phyloP scores from a whole-genome alignment of 2,888 invertebrate species.

The Drosophila mimica region DNA sequence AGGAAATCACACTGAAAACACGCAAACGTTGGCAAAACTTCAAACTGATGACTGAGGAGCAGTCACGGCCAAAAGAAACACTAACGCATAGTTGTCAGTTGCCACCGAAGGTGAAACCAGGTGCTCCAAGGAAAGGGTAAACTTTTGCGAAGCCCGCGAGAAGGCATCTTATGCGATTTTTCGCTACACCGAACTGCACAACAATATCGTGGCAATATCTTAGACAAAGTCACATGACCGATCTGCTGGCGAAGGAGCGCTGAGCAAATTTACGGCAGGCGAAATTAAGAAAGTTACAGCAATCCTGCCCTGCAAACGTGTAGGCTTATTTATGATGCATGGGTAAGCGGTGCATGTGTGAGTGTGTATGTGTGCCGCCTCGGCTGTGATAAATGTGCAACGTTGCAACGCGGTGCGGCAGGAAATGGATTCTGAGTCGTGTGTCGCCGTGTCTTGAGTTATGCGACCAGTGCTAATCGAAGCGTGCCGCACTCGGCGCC shows the following conservation, averaged over 20 bases:
- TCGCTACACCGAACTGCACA: conserved; percentile 61
- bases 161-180: conserved; percentile 70
- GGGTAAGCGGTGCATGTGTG: conserved; percentile 38
- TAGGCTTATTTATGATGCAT: conserved; percentile 68
- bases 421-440: conserved; percentile 62
- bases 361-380: conserved; percentile 22
- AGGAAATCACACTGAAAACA: conserved; percentile 39
- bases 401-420: conserved; percentile 23
- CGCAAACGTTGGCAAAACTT: conserved; percentile 56
- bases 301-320: conserved; percentile 3
- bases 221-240: conserved; percentile 22
- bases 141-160: conserved; percentile 45
- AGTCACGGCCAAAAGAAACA: conserved; percentile 36
- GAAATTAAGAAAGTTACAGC: conserved; percentile 72
- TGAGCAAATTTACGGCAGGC: conserved; percentile 60
- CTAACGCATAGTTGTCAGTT: conserved; percentile 14
- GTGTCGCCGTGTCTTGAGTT: conserved; percentile 51
- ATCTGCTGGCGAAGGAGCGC: conserved; percentile 16
- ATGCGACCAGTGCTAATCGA: conserved; percentile 51
- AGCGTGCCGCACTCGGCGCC: conserved; percentile 4
- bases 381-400: conserved; percentile 63
- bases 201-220: conserved; percentile 58
- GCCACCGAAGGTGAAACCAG: conserved; percentile 12
- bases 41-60: conserved; percentile 59
- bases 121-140: conserved; percentile 38